Evolutionary conservation across 2,888 invertebrate species (phyloP).

Genomic region (Sympetrum striolatum): DNA sequence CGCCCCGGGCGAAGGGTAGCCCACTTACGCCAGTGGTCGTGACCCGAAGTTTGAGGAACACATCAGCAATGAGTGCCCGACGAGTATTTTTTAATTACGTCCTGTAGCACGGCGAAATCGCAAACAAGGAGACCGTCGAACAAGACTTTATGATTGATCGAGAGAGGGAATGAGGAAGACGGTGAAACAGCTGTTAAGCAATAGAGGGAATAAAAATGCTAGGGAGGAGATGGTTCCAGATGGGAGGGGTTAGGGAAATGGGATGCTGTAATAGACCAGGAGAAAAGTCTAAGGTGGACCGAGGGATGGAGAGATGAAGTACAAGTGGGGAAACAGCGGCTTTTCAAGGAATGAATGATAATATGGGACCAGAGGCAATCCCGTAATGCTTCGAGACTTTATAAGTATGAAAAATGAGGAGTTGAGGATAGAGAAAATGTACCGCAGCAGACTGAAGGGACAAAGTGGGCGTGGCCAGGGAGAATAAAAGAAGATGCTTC

Average conservation of each 20-base stretch:
- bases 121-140: too few species aligned
- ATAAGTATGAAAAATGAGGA: background rate
- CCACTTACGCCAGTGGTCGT: too few species aligned
- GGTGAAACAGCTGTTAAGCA: background rate
- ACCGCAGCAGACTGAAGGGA: background rate
- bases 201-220: too few species aligned
- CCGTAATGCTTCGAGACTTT: background rate
- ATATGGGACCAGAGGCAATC: too few species aligned
- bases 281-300: background rate
- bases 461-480: background rate
- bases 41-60: too few species aligned
- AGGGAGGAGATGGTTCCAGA: too few species aligned
- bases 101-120: too few species aligned
- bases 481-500: background rate
- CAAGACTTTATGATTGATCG: background rate
- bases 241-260: background rate
- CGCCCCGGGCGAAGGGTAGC: too few species aligned
- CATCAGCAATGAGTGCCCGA: too few species aligned
- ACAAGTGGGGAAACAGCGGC: too few species aligned
- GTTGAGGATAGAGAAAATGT: background rate
- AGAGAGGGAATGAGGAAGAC: background rate
- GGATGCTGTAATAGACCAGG: background rate
- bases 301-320: background rate
- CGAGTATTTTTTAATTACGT: too few species aligned
- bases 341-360: background rate